phyloP scores from a whole-genome alignment of 2,113 vertebrate genomes.

The Oxygymnocypris stewartii region DNA sequence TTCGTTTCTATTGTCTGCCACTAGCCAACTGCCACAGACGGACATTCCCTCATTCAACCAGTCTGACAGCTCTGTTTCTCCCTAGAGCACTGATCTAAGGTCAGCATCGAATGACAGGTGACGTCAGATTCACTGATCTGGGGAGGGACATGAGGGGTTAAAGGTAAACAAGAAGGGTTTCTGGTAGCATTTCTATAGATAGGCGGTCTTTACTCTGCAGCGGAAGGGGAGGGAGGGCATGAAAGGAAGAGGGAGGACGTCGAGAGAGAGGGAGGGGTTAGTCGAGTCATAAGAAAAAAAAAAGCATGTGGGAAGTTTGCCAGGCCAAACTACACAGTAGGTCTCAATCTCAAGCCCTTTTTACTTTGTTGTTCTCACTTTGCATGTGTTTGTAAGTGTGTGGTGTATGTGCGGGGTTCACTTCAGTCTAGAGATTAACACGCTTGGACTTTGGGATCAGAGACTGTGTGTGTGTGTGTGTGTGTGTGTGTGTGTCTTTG shows the following conservation, averaged over 20 bases:
- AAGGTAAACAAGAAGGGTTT: conserved; percentile 80
- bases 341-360: conserved; percentile 70
- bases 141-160: conserved; percentile 68
- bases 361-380: conserved; percentile 52
- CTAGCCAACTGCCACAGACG: neutral
- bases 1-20: conserved; percentile 35
- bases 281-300: conserved; percentile 67
- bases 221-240: conserved; percentile 70
- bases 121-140: conserved; percentile 53
- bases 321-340: conserved; percentile 75
- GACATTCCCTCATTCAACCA: conserved; percentile 34
- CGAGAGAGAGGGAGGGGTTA: conserved; percentile 66
- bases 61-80: conserved; percentile 12
- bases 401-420: neutral
- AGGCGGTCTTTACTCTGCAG: conserved; percentile 57
- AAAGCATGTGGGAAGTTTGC: conserved; percentile 71
- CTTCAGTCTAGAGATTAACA: conserved; percentile 51
- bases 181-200: conserved; percentile 36
- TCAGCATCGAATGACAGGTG: conserved; percentile 2
- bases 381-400: conserved; percentile 35
- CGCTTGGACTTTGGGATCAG: conserved; percentile 48
- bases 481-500: neutral
- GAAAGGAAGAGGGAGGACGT: conserved; percentile 37
- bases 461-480: neutral
- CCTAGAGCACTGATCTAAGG: neutral